These are phyloP conservation scores for Enchytraeus crypticus DNA, from an alignment of 2,888 invertebrate genomes.

Conservation along the genomic window DNA sequence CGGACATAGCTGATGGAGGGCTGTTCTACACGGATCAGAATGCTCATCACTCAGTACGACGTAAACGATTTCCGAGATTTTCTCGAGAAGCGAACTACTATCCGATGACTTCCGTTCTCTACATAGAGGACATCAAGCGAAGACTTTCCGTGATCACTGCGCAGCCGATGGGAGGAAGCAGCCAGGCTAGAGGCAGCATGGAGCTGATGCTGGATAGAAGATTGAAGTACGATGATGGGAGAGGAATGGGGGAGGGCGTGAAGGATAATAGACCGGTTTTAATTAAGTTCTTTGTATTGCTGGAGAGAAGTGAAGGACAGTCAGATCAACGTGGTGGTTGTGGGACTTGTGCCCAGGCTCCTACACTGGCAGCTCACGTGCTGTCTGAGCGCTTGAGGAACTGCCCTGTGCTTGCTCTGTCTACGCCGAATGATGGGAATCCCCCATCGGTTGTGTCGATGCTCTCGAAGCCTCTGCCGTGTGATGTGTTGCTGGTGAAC, in stretches of 20 bases:
- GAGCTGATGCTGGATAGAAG: slow-evolving; percentile 47
- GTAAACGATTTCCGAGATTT: slow-evolving; percentile 32
- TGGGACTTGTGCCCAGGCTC: no score
- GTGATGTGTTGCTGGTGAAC: slow-evolving; percentile 51
- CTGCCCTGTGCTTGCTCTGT: slow-evolving; percentile 51
- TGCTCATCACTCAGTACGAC: slow-evolving; percentile 39
- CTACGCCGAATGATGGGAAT: slow-evolving; percentile 32
- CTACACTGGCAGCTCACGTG: slow-evolving; percentile 59
- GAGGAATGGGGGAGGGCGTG: slow-evolving; percentile 42
- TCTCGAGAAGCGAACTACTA: slow-evolving; percentile 43
- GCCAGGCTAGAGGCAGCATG: slow-evolving; percentile 35
- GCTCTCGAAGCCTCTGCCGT: no score
- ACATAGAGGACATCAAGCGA: slow-evolving; percentile 35
- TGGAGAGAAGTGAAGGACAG: no score
- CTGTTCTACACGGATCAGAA: slow-evolving; percentile 45
- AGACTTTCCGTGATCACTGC: slow-evolving; percentile 37
- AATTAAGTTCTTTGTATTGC: slow-evolving; percentile 21
- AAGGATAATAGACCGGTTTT: slow-evolving; percentile 31
- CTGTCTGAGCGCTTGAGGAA: slow-evolving; percentile 58
- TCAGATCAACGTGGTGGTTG: no score
- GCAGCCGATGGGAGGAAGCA: slow-evolving; percentile 43
- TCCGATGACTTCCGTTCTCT: slow-evolving; percentile 40
- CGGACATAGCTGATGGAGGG: slow-evolving; percentile 28
- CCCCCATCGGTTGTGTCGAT: no score
- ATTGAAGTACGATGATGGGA: slow-evolving; percentile 37